Evolutionary conservation across 2,888 invertebrate genomes (phyloP), one percentile per base, ranked within the genome.

Genomic region (Parnassius mnemosyne): DNA sequence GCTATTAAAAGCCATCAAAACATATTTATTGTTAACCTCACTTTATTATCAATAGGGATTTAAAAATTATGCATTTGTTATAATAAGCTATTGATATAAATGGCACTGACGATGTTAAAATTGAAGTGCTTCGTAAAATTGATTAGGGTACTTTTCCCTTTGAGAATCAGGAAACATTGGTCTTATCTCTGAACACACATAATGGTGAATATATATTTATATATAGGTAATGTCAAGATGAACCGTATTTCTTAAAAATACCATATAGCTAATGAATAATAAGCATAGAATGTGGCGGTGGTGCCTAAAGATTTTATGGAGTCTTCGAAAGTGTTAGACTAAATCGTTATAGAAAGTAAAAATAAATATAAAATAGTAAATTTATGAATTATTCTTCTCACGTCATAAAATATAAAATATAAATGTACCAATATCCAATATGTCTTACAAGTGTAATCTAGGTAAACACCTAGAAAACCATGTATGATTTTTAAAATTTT

Each of bases 221-320:
- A 42, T 41, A 43, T 42, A 41, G 16, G 10, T 25, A 10, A 9
- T 10, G 7, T 25, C 25, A 25, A 25, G 25, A 25, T 25, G 25
- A 25, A 25, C 25, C 25, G 25, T 25, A 25, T 25, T 25, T 25
- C 2, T 3, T 3, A 25, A 25, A 25, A n/a, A 47, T 47, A 47
- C 13, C n/a, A n/a, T 47, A 11, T 3, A 9, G 13, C 20, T 16
- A 49, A 53, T 34, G 43, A 10, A n/a, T n/a, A n/a, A n/a, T n/a
- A 16, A 34, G 25, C 11, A 46, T 52, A 7, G 3, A 53, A 42
- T 53, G 42, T 44, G 16, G 43, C 16, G 3, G 34, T 56, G 53
- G 50, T 58, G 53, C 53, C 57, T 46, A 51, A 13, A 57, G 44
- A 62, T 62, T 58, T 58, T 13, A 53, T 16, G 50, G 49, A 16